Conservation (phyloP, 2,797 vertebrate genomes). For the Nannoperca obscura region DNA sequence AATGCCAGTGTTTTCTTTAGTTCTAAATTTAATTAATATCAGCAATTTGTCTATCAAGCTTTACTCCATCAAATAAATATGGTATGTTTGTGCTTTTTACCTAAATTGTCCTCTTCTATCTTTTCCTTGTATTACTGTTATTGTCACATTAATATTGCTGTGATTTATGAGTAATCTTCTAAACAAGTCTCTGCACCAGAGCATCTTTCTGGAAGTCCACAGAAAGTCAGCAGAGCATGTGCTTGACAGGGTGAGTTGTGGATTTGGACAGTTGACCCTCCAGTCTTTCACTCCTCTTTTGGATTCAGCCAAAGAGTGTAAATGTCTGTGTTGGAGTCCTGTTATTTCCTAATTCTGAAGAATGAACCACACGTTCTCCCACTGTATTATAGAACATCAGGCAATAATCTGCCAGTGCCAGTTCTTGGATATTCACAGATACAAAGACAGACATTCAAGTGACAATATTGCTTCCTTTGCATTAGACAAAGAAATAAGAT, state of each 20-base stretch:
- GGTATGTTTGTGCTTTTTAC: neutral
- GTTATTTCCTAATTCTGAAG: constrained; percentile 3
- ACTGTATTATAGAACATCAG: neutral
- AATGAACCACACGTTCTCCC: neutral
- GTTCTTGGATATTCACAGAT: neutral
- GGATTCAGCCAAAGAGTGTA: neutral
- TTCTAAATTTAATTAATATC: neutral
- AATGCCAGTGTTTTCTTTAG: no score
- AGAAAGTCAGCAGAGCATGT: neutral
- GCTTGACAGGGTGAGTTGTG: neutral
- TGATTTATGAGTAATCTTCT: neutral
- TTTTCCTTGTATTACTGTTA: neutral
- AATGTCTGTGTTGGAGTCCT: neutral
- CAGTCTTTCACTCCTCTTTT: neutral
- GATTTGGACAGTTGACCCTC: neutral
- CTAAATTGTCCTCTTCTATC: neutral
- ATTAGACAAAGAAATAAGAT: constrained; percentile 62
- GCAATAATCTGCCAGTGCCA: neutral
- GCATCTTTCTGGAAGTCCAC: neutral
- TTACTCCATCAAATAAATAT: neutral
- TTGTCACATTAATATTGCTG: neutral
- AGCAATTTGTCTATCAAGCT: neutral
- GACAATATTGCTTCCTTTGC: constrained; percentile 31
- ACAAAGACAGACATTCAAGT: constrained; percentile 28
- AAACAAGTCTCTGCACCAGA: neutral